These are phyloP conservation scores for Mugil cephalus DNA, from an alignment of 2,113 vertebrate species.

Conservation along the genomic window DNA sequence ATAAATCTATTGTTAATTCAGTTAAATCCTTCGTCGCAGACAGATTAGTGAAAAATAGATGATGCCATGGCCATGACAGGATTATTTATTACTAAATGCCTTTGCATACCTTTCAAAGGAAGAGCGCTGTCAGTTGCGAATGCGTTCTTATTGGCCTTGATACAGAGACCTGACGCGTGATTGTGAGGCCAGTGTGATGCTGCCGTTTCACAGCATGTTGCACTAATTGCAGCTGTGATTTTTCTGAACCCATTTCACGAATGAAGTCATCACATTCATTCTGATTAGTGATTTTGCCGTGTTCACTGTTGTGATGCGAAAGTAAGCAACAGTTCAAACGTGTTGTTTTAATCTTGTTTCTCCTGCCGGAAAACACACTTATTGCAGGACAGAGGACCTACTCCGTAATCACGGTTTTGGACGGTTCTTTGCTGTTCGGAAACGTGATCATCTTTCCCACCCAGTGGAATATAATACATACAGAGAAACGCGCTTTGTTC, in stretches of 20 bases:
- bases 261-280: too few species aligned
- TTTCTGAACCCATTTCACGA: too few species aligned
- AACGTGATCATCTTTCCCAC: neutral
- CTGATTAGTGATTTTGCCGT: neutral
- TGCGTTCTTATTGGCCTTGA: neutral
- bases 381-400: neutral
- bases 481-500: neutral
- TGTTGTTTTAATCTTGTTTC: too few species aligned
- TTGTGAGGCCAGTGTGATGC: neutral
- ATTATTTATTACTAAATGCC: neutral
- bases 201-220: neutral
- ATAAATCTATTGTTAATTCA: conserved; percentile 3
- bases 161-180: neutral
- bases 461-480: neutral
- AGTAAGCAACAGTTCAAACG: neutral
- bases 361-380: neutral
- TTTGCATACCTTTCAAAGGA: conserved; percentile 1
- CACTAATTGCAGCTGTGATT: too few species aligned
- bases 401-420: neutral
- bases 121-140: neutral
- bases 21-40: conserved; percentile 7
- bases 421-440: neutral
- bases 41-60: conserved; percentile 18
- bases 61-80: too few species aligned
- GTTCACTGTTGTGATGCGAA: neutral